Conservation (phyloP, 2,113 vertebrate species). For the Tapirus terrestris region DNA sequence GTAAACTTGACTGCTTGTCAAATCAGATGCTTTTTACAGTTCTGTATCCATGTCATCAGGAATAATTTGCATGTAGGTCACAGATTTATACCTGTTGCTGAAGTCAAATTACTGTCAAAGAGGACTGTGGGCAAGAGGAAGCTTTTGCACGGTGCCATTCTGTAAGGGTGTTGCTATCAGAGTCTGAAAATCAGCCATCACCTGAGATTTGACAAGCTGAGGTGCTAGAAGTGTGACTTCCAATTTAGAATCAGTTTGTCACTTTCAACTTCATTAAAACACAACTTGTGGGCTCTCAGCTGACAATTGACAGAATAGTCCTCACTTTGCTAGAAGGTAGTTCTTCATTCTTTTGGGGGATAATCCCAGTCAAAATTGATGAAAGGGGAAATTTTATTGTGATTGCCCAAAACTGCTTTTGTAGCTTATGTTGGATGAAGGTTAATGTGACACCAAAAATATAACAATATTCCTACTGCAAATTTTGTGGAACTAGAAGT, state of each 20-base stretch:
- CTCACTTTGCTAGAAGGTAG: neutral
- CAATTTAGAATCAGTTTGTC: constrained; percentile 19
- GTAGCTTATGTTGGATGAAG: neutral
- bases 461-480: neutral
- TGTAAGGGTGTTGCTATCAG: neutral
- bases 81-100: constrained; percentile 53
- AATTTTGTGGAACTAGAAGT: neutral
- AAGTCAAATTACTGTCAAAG: constrained; percentile 1
- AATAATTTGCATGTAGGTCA: constrained; percentile 71
- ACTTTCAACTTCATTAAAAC: constrained; percentile 3
- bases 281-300: neutral
- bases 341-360: neutral
- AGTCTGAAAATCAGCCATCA: constrained; percentile 23
- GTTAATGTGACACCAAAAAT: neutral
- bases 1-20: neutral
- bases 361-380: neutral
- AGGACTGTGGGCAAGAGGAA: neutral
- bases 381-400: neutral
- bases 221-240: neutral
- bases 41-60: neutral
- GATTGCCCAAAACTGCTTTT: neutral
- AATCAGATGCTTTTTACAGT: neutral
- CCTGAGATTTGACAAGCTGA: neutral
- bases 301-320: neutral
- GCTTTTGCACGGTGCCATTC: neutral